Evolutionary conservation across 2,888 invertebrate species (phyloP).

Genomic region (Oligia strigilis): DNA sequence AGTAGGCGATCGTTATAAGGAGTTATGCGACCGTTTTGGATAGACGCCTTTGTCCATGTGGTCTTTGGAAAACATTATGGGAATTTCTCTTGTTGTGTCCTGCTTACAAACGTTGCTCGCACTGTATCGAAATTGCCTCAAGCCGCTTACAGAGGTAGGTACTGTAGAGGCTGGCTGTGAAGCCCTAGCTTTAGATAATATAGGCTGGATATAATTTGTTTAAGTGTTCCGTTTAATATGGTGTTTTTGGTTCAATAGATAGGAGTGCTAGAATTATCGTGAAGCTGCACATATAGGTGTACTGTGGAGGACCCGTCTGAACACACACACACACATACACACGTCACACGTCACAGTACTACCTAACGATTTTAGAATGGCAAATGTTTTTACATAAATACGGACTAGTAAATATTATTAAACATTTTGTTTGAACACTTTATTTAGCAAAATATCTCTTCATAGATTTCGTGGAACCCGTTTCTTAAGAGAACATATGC

Average conservation of each 20-base stretch:
- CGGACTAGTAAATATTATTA: slow-evolving; percentile 8
- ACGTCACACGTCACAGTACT: neutral
- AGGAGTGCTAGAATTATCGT: no score
- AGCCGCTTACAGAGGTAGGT: no score
- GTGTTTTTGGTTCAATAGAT: no score
- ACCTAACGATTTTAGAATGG: neutral
- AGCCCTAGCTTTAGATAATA: no score
- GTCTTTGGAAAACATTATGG: slow-evolving; percentile 50
- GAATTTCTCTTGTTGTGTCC: slow-evolving; percentile 42
- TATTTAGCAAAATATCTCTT: slow-evolving; percentile 8
- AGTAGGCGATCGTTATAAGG: slow-evolving; percentile 77
- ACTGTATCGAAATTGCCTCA: slow-evolving; percentile 19
- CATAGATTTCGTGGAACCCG: neutral
- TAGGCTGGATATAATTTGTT: no score
- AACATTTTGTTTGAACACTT: neutral
- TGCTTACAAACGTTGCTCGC: slow-evolving; percentile 27
- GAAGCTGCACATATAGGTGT: no score
- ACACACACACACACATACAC: no score
- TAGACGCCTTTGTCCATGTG: slow-evolving; percentile 60
- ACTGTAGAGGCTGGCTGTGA: no score
- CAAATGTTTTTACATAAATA: neutral
- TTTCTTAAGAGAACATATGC: neutral
- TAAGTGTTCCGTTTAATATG: no score
- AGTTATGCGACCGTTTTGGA: slow-evolving; percentile 74
- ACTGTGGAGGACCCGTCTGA: no score